Evolutionary conservation across 2,797 vertebrate genomes (phyloP), one percentile per base, ranked within the genome.

Genomic region (Myripristis jacobus): DNA sequence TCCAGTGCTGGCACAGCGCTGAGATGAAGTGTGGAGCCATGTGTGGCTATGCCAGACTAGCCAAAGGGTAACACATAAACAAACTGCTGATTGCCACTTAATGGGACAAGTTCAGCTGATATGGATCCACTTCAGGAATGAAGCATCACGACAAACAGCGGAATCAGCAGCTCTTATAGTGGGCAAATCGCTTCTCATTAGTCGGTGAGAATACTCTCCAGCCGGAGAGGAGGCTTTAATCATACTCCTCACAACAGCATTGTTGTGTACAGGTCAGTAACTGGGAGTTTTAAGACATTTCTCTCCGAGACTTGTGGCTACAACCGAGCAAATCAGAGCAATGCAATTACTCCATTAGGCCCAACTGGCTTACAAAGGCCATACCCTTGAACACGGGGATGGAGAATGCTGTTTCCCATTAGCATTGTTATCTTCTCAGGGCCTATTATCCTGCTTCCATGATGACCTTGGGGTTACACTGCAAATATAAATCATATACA

Each of bases 351-450:
- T 59, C 36, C 64, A 85, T 84, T 70, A 57, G 55, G 21, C 21
- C 41, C 31, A 29, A 57, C 55, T 31, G 62, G 29, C 51, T 51
- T 43, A 66, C 77, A 75, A 79, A 80, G 72, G 34, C 61, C 61
- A 6, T 38, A 63, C 53, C 70, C 78, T 81, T 63, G 69, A 74
- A 69, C 72, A 55, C 12, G 10, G 8, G 61, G 55, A 57, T 57
- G 50, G 27, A 66, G 66, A 65, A 70, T 52, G 59, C 67, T 63
- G 82, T 63, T 67, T 70, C 63, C 73, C 60, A 76, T 79, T 80
- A 79, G 81, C 2, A 19, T 41, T 36, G 44, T 48, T 71, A 50
- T 82, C 34, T 3, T 70, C 31, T 55, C 47, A 22, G 36, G 38
- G 41, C 10, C 64, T 59, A 25, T 75, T 47, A 72, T 52, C 8